Conservation (phyloP, 2,113 vertebrate genomes). For the Ascaphus truei region DNA sequence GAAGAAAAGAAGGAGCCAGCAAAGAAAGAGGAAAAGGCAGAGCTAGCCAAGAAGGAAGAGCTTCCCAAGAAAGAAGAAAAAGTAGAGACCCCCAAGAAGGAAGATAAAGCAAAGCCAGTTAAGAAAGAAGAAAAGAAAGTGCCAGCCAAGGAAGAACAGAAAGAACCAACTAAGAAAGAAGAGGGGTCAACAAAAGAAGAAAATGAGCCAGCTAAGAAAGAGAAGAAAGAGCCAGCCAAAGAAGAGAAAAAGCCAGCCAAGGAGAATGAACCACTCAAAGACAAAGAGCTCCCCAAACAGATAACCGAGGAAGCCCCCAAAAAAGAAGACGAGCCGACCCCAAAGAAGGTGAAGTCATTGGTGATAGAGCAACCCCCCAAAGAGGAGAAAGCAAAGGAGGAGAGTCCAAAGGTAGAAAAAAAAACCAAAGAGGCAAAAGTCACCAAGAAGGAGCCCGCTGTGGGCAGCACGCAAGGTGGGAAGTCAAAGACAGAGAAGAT, state of each 20-base stretch:
- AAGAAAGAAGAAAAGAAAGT: conserved; percentile 30
- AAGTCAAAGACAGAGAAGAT: conserved; percentile 56
- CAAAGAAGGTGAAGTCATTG: conserved; percentile 38
- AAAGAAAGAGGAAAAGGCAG: conserved; percentile 26
- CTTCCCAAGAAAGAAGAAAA: conserved; percentile 31
- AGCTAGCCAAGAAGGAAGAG: conserved; percentile 37
- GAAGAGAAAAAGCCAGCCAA: neutral
- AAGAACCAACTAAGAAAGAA: conserved; percentile 39
- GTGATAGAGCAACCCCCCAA: conserved; percentile 39
- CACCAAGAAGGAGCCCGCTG: conserved; percentile 28
- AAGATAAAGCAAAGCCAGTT: neutral
- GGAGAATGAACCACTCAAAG: conserved; percentile 43
- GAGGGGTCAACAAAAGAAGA: conserved; percentile 53
- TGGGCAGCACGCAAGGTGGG: conserved; percentile 34
- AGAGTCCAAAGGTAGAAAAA: conserved; percentile 54
- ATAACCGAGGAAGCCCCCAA: neutral
- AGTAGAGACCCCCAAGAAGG: conserved; percentile 11
- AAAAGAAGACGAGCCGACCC: conserved; percentile 7
- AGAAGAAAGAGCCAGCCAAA: conserved; percentile 47
- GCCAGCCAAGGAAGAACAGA: conserved; percentile 36
- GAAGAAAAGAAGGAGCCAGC: conserved; percentile 35
- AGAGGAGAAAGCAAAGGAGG: conserved; percentile 30
- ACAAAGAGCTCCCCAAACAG: conserved; percentile 31
- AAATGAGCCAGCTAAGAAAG: conserved; percentile 48
- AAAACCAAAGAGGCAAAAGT: conserved; percentile 54